Conservation (phyloP, 2,797 vertebrate genomes). For the Coracias cyanogaster region DNA sequence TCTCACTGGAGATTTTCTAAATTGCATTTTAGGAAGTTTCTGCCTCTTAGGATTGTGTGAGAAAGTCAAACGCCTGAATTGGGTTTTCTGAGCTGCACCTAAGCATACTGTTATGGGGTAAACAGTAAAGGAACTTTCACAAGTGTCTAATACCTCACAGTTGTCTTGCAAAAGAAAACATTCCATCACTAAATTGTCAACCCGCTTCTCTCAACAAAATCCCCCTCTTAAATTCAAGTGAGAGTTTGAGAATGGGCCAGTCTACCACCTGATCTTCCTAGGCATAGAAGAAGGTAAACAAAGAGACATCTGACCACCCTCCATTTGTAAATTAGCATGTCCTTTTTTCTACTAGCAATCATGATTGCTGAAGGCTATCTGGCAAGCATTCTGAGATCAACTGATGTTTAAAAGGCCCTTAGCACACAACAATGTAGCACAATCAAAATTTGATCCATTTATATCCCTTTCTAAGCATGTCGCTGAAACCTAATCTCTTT, state of each 20-base stretch:
- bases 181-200: not conserved
- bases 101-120: not conserved
- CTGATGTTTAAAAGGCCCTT: conserved; percentile 3
- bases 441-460: conserved; percentile 22
- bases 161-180: not conserved
- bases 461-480: not conserved
- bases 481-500: not conserved
- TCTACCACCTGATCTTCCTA: not conserved
- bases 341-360: not conserved
- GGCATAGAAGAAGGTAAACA: not conserved
- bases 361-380: not conserved
- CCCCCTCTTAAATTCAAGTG: not conserved
- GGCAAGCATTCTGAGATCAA: conserved; percentile 11
- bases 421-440: not conserved
- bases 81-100: not conserved
- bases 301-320: not conserved
- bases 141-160: not conserved
- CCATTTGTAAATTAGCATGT: not conserved
- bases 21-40: not conserved
- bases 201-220: not conserved
- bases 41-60: not conserved
- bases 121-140: not conserved
- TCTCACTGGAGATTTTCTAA: not conserved
- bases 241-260: not conserved
- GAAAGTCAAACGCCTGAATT: not conserved